Percentiles rank a stretch among this genome's conserved stretches.
phyloP scores from a whole-genome alignment of 2,797 vertebrate genomes.

The Phalloptychus januarius region DNA sequence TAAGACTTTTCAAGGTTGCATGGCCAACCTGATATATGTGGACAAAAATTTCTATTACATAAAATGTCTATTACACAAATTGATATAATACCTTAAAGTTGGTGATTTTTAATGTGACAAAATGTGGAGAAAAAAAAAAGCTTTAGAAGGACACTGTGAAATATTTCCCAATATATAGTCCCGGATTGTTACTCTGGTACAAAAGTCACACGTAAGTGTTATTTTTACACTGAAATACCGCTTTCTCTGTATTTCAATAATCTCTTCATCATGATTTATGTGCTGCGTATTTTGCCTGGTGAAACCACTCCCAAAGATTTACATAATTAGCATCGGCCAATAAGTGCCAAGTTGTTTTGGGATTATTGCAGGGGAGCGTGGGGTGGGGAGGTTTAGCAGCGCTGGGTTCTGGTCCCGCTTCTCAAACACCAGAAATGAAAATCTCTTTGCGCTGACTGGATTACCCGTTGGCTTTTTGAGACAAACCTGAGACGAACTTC shows the following conservation, averaged over 20 bases:
- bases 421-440: conserved; percentile 33
- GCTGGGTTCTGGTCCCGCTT: conserved; percentile 16
- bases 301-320: conserved; percentile 4
- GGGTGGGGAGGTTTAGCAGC: conserved; percentile 12
- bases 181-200: neutral
- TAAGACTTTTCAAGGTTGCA: too few relatives aligned
- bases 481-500: conserved; percentile 20
- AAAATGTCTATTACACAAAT: neutral
- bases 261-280: conserved; percentile 10
- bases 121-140: neutral
- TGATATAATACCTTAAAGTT: neutral
- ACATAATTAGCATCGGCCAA: conserved; percentile 14
- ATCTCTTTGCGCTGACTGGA: conserved; percentile 10
- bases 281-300: conserved; percentile 5
- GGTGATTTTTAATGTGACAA: neutral
- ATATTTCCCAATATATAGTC: neutral
- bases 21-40: too few relatives aligned
- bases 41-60: too few relatives aligned
- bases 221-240: conserved; percentile 15
- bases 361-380: conserved; percentile 26
- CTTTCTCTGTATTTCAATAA: conserved; percentile 13
- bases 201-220: neutral
- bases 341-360: conserved; percentile 41
- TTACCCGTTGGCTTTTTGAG: conserved; percentile 35
- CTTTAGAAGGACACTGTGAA: neutral